phyloP scores from a whole-genome alignment of 2,797 vertebrate genomes.

The Schizothorax lantsangensis region DNA sequence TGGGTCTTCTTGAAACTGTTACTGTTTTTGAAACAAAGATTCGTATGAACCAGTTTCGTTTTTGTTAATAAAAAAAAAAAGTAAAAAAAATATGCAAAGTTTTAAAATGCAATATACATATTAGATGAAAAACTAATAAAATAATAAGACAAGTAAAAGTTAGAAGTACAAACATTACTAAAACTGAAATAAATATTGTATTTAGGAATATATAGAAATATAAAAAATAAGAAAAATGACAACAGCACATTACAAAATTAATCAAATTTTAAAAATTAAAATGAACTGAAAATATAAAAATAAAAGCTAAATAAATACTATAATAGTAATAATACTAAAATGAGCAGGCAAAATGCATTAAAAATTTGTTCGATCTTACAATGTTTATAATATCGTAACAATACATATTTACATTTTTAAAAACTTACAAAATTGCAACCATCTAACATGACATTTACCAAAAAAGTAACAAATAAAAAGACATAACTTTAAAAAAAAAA shows the following conservation, averaged over 20 bases:
- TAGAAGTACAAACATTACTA: not conserved
- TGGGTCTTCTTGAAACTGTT: conserved; percentile 91
- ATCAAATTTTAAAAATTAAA: not conserved
- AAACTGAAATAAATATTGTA: not conserved
- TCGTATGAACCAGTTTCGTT: not conserved
- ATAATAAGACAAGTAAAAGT: not conserved
- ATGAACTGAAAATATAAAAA: not conserved
- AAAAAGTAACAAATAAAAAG: not conserved
- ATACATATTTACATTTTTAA: not conserved
- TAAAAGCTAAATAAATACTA: not conserved
- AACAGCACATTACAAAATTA: not conserved
- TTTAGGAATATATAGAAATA: not conserved
- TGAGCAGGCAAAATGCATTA: not conserved
- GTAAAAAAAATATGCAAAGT: too few species aligned
- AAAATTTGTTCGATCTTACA: not conserved
- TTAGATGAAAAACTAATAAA: not conserved
- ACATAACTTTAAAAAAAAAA: not conserved
- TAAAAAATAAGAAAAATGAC: not conserved
- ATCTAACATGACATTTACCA: not conserved
- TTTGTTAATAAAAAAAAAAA: not conserved
- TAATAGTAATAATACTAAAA: conserved; percentile 1
- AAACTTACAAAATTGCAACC: not conserved
- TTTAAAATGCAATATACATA: not conserved
- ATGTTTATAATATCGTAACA: not conserved
- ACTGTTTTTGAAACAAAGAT: conserved; percentile 72